These are phyloP conservation scores for Riparia riparia DNA, from an alignment of 2,113 vertebrate species.

Conservation along the genomic window DNA sequence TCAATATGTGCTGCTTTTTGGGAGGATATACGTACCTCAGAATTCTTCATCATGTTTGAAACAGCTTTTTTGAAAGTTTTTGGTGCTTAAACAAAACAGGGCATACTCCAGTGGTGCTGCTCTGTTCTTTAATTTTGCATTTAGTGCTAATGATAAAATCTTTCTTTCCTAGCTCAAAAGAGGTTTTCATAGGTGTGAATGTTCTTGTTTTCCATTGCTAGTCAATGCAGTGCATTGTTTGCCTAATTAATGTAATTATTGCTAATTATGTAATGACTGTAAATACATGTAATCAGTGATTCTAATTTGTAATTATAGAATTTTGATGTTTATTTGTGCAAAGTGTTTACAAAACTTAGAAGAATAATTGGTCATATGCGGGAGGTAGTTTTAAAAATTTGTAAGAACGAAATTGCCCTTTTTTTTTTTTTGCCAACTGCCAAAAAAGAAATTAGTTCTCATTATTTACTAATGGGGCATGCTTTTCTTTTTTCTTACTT, in stretches of 20 bases:
- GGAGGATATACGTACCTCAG: not conserved
- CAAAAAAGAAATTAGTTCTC: slow-evolving; percentile 49
- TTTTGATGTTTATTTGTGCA: slow-evolving; percentile 56
- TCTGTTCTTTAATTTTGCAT: not conserved
- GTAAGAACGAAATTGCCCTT: not conserved
- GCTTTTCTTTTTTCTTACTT: not conserved
- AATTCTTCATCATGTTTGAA: not conserved
- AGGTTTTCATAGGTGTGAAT: not conserved
- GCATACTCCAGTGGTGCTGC: not conserved
- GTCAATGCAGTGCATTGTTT: slow-evolving; percentile 56
- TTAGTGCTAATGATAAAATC: slow-evolving; percentile 6
- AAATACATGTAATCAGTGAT: slow-evolving; percentile 66
- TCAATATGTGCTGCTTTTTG: not conserved
- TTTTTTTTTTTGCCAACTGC: not conserved
- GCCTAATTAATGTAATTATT: slow-evolving; percentile 72
- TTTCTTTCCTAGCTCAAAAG: not conserved
- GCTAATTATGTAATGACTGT: slow-evolving; percentile 69
- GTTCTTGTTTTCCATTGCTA: slow-evolving; percentile 48
- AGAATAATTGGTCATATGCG: slow-evolving; percentile 25
- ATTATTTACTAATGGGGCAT: slow-evolving; percentile 60
- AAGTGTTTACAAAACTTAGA: slow-evolving; percentile 40
- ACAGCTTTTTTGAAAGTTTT: not conserved
- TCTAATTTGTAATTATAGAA: slow-evolving; percentile 68
- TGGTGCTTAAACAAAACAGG: not conserved
- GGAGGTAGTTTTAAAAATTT: slow-evolving; percentile 43